Evolutionary conservation across 2,888 invertebrate genomes (phyloP).

Genomic region (Clunio marinus): DNA sequence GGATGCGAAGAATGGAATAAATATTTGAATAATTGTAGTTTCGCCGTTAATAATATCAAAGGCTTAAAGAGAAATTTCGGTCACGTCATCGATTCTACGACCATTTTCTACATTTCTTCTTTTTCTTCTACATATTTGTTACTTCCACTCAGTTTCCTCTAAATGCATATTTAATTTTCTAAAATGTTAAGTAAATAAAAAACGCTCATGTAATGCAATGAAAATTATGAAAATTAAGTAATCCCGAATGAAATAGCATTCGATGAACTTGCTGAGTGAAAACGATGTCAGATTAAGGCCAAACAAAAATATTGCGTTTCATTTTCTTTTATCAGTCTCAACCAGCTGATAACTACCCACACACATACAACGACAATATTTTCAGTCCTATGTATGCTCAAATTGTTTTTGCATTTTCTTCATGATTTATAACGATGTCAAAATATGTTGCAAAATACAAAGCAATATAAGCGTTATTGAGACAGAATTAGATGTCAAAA

Average conservation of each 20-base stretch:
- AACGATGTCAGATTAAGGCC: constrained; percentile 9
- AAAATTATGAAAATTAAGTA: neutral
- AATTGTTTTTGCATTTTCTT: constrained; percentile 2
- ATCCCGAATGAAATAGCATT: neutral
- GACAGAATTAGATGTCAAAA: neutral
- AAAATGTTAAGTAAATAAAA: neutral
- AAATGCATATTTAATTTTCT: constrained; percentile 17
- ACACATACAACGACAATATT: neutral
- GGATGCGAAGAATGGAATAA: too few relatives aligned
- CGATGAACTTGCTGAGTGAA: neutral
- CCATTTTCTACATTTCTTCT: neutral
- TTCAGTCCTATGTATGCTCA: constrained; percentile 8
- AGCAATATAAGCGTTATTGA: neutral
- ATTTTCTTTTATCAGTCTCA: constrained; percentile 18
- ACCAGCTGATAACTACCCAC: constrained; percentile 31
- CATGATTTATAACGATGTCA: neutral
- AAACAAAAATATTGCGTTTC: constrained; percentile 25
- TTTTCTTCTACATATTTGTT: neutral
- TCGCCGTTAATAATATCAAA: too few relatives aligned
- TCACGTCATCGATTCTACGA: neutral
- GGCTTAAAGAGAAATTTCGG: neutral
- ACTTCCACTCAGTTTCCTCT: neutral
- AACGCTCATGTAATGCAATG: neutral
- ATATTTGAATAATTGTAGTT: too few relatives aligned
- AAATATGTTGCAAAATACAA: neutral